These are phyloP conservation scores for Ischnus inquisitorius DNA, from an alignment of 2,888 invertebrate species.

Conservation along the genomic window DNA sequence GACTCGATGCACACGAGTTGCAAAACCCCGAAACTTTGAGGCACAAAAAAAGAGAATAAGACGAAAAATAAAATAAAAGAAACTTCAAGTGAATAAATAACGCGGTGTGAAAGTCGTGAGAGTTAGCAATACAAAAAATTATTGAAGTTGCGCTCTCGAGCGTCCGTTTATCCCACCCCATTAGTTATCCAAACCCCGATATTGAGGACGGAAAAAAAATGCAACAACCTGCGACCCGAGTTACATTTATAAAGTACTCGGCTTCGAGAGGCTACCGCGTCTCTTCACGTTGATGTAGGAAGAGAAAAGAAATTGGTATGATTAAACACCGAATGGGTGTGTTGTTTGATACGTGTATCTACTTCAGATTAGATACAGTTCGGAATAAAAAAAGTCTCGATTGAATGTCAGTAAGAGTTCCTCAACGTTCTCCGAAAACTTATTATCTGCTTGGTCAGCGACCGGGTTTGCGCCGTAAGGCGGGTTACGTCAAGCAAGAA, in stretches of 20 bases:
- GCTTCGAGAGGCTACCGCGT: no score
- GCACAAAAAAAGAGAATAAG: neutral
- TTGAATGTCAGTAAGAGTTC: constrained; percentile 3
- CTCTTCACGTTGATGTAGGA: neutral
- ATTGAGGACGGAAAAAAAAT: neutral
- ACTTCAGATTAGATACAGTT: constrained; percentile 9
- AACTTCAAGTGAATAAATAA: constrained; percentile 8
- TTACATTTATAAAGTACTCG: neutral
- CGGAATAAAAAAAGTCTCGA: neutral
- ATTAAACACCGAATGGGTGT: neutral
- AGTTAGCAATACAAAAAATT: constrained; percentile 18
- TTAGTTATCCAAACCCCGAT: constrained; percentile 26
- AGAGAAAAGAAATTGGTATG: neutral
- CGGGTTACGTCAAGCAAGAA: constrained; percentile 75
- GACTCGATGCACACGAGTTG: constrained; percentile 17
- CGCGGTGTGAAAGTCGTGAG: constrained; percentile 45
- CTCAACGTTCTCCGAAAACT: constrained; percentile 41
- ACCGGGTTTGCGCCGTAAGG: constrained; percentile 46
- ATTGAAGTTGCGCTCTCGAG: constrained; percentile 22
- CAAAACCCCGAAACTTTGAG: constrained; percentile 1
- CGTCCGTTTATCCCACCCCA: constrained; percentile 8
- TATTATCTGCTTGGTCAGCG: constrained; percentile 50
- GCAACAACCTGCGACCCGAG: no score
- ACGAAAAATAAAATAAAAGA: neutral
- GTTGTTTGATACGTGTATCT: neutral